These are phyloP conservation scores for Osmerus mordax DNA, from an alignment of 2,113 vertebrate genomes.

Conservation along the genomic window DNA sequence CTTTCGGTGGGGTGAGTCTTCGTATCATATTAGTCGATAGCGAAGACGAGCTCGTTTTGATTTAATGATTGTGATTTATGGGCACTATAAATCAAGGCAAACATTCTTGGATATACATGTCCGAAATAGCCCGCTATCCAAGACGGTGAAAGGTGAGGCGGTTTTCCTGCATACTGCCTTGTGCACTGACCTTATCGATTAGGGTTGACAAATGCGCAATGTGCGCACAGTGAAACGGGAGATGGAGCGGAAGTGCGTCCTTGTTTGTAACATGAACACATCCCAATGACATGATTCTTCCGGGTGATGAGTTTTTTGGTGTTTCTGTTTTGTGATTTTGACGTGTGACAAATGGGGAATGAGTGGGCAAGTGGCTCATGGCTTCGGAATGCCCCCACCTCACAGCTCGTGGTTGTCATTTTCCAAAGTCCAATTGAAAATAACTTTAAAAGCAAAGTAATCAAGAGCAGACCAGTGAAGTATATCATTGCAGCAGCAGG, in stretches of 20 bases:
- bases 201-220: neutral
- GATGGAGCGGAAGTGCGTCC: neutral
- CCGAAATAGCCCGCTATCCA: too few species aligned
- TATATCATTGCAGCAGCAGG: too few species aligned
- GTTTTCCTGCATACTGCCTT: neutral
- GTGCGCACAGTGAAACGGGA: neutral
- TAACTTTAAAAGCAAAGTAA: too few species aligned
- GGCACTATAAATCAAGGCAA: slow-evolving; percentile 17
- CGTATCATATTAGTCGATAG: slow-evolving; percentile 42
- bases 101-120: neutral
- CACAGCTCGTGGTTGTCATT: slow-evolving; percentile 2
- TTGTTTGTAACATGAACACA: neutral
- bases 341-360: too few species aligned
- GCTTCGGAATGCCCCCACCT: slow-evolving; percentile 24
- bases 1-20: slow-evolving; percentile 32
- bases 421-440: too few species aligned
- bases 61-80: slow-evolving; percentile 21
- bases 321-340: neutral
- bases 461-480: too few species aligned
- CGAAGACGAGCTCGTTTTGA: slow-evolving; percentile 21
- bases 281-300: neutral
- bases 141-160: neutral
- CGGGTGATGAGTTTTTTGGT: neutral
- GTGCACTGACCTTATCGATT: neutral
- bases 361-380: neutral